These are phyloP conservation scores for Biston betularia DNA, from an alignment of 2,888 invertebrate species.

Conservation along the genomic window DNA sequence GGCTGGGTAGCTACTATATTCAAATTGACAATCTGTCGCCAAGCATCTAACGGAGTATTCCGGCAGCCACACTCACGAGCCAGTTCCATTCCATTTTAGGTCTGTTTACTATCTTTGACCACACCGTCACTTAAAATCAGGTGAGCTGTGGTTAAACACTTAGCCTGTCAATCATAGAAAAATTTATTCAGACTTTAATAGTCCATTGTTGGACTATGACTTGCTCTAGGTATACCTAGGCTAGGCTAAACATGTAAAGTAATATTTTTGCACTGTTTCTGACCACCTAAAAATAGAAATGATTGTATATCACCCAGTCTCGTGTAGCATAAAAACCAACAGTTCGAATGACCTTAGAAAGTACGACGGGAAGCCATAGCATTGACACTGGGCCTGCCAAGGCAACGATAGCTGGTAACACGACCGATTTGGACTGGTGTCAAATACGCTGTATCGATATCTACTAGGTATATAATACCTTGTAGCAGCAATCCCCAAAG, in stretches of 20 bases:
- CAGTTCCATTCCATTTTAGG: no score
- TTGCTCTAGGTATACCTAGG: no score
- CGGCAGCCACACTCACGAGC: no score
- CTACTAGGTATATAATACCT: constrained; percentile 1
- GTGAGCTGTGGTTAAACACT: no score
- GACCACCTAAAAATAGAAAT: neutral
- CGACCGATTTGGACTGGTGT: constrained; percentile 31
- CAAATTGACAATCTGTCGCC: no score
- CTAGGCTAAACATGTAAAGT: neutral
- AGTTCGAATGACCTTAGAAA: constrained; percentile 50
- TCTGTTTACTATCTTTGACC: no score
- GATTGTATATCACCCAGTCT: neutral
- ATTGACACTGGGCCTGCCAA: constrained; percentile 49
- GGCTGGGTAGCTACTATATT: no score
- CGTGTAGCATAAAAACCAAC: constrained; percentile 7
- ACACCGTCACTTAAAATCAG: no score
- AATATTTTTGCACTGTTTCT: neutral
- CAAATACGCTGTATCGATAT: constrained; percentile 22
- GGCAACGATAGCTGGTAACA: constrained; percentile 46
- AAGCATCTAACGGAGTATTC: no score
- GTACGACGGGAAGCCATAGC: constrained; percentile 53
- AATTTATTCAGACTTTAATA: no score
- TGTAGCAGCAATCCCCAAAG: neutral
- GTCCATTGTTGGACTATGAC: no score
- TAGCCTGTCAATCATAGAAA: no score